Evolutionary conservation across 30 jellyfish, hydroid and myxozoan genomes (phyloP), one percentile per base, ranked within the genome.

Genomic region (Nemopilema nomurai): DNA sequence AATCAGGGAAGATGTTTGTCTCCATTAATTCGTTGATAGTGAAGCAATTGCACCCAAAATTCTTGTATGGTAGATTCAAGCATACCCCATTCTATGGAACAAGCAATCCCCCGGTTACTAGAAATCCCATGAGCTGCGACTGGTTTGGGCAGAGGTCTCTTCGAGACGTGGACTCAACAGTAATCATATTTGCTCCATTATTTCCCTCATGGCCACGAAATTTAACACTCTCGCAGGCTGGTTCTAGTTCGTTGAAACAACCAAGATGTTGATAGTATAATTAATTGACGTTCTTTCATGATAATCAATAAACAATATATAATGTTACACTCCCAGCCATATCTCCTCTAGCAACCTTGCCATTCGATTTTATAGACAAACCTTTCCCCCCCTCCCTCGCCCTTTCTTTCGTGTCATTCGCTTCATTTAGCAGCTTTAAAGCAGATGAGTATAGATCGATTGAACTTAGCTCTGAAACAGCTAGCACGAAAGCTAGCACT

Each of bases 51-150:
- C 3, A 17, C 51, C 41, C 32, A 41, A 67, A 41, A 67, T 67
- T 67, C 77, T 67, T 23, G 23, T 67, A 67, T 30, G 77, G 41
- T 30, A 67, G 33, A 67, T 67, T 1, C 77, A 67, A 67, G 77
- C 33, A 17, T 67, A 67, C 77, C 77, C 77, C 77, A 67, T 67
- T 67, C 77, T 67, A 23, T 67, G 77, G 77, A 32, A 67, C 77
- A 67, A 67, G 32, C 51, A 29, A 67, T 67, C 77, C 20, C 41
- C 41, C 21, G 77, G 23, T 13, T 67, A 67, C 32, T 17, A 67
- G 77, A 41, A 67, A 23, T 67, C 77, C 29, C 77, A 67, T 32
- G 23, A 67, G 41, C 20, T 17, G 23, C 29, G 77, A 23, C 77
- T 67, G 32, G 77, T 67, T 32, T 67, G 77, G 77, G 31, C 77